Percentiles rank a stretch among this genome's conserved stretches.
These are phyloP conservation scores for Ochotona curzoniae DNA, from an alignment of 2,113 vertebrate species.

Conservation along the genomic window DNA sequence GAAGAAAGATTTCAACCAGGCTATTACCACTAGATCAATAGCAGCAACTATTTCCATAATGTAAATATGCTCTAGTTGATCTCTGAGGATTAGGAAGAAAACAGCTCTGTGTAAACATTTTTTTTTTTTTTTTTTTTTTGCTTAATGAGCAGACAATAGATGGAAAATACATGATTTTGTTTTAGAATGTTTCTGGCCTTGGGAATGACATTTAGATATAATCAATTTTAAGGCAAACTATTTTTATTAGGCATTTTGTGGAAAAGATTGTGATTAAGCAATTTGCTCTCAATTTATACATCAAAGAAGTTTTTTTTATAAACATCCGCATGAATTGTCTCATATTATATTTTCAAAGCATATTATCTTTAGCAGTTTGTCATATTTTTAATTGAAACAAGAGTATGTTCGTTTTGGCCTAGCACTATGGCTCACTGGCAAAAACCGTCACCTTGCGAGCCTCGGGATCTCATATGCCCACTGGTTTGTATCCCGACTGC, in stretches of 20 bases:
- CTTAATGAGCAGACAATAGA: constrained; percentile 64
- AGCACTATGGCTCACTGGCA: too few species aligned
- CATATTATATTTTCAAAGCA: not conserved
- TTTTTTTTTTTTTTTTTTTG: constrained; percentile 36
- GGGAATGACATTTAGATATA: constrained; percentile 42
- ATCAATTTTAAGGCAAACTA: constrained; percentile 59
- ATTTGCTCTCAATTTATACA: not conserved
- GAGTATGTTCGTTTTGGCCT: not conserved
- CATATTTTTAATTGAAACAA: constrained; percentile 12
- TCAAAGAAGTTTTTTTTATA: not conserved
- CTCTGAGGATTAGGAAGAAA: constrained; percentile 49
- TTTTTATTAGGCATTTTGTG: not conserved
- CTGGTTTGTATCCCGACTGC: too few species aligned
- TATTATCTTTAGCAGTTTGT: not conserved
- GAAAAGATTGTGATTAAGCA: constrained; percentile 55
- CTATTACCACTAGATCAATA: constrained; percentile 60
- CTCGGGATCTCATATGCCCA: too few species aligned
- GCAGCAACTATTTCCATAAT: constrained; percentile 37
- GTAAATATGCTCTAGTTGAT: constrained; percentile 58
- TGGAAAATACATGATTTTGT: constrained; percentile 40
- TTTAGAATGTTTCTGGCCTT: constrained; percentile 61
- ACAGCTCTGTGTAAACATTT: constrained; percentile 21
- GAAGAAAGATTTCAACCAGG: constrained; percentile 41
- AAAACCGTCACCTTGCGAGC: too few species aligned
- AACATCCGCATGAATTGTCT: not conserved